Evolutionary conservation across 2,888 invertebrate species (phyloP).

Genomic region (Gymnocheta viridis): DNA sequence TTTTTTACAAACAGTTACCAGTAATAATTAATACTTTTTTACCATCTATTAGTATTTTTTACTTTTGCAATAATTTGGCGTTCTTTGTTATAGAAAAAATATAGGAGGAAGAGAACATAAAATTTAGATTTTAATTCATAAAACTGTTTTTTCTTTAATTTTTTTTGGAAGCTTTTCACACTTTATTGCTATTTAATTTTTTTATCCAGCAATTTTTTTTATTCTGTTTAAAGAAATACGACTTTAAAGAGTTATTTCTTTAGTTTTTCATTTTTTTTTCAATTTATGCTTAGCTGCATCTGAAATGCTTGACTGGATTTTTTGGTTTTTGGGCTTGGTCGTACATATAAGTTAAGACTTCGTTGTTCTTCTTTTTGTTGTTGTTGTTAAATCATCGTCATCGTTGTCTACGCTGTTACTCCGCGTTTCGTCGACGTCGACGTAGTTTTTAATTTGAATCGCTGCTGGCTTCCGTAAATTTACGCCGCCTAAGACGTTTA

Average conservation of each 20-base stretch:
- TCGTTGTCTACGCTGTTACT: constrained; percentile 53
- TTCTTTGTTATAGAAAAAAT: neutral
- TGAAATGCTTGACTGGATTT: constrained; percentile 76
- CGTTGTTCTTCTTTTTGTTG: constrained; percentile 69
- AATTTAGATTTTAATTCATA: neutral
- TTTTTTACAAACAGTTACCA: neutral
- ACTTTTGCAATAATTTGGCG: neutral
- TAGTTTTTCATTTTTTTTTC: constrained; percentile 50
- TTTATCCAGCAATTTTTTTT: constrained; percentile 3
- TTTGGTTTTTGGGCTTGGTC: constrained; percentile 79
- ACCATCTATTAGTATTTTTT: neutral
- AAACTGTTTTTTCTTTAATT: neutral
- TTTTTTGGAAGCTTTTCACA: constrained; percentile 16
- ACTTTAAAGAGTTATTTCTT: constrained; percentile 49
- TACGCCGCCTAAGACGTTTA: constrained; percentile 40
- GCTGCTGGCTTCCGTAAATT: constrained; percentile 36
- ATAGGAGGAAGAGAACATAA: neutral
- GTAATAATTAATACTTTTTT: neutral
- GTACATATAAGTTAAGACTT: constrained; percentile 63
- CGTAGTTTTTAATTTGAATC: constrained; percentile 3
- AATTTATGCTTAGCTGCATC: constrained; percentile 68
- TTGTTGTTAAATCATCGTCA: constrained; percentile 50
- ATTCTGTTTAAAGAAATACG: neutral
- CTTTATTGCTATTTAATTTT: constrained; percentile 27
- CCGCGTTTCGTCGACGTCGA: constrained; percentile 25